Base-by-base conservation (phyloP, 2,113 vertebrate genomes). In the Rafetus swinhoei region DNA sequence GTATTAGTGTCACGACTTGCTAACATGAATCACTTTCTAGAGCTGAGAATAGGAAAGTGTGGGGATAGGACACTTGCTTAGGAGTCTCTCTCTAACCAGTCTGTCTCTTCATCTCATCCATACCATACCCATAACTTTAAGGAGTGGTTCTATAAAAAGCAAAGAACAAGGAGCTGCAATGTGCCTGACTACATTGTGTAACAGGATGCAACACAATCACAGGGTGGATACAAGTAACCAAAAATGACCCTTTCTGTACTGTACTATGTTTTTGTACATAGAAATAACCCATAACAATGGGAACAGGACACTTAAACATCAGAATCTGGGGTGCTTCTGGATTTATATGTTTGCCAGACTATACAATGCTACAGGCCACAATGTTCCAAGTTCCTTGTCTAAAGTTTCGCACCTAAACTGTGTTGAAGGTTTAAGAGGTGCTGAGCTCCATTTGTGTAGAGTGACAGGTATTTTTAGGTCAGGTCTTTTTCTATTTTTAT, bases 111-210 rank as follows among this genome's bases (percentile, higher is more conserved):
- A 35, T 76, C n/a, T 76, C 90, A 3, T 80, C 50, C 90, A 10
- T 1, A 81, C 50, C 90, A 10, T 1, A 81, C 10, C 59, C 45
- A 52, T 0, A 88, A 6, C 3, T 12, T 16, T 0, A n/a, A 89
- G 50, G 8, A 29, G 53, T 19, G 6, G 74, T 27, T 79, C 57
- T 15, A 0, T 19, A 35, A 12, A 35, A 12, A 9, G n/a, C 32
- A 32, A 1, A 72, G 65, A 72, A 69, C 65, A 69, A 35, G 35
- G 8, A 21, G n/a, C 65, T 19, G 59, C 53, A 29, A n/a, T 35
- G 65, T 18, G 65, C 19, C 16, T 72, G 4, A 9, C n/a, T 35
- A 35, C n/a, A 19, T 21, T 72, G 65, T 9, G 65, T 35, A 35
- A 35, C 8, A 35, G n/a, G 65, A 72, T 19, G 65, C 65, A 72